phyloP scores from a whole-genome alignment of 2,113 vertebrate genomes.

The Poeciliopsis prolifica region DNA sequence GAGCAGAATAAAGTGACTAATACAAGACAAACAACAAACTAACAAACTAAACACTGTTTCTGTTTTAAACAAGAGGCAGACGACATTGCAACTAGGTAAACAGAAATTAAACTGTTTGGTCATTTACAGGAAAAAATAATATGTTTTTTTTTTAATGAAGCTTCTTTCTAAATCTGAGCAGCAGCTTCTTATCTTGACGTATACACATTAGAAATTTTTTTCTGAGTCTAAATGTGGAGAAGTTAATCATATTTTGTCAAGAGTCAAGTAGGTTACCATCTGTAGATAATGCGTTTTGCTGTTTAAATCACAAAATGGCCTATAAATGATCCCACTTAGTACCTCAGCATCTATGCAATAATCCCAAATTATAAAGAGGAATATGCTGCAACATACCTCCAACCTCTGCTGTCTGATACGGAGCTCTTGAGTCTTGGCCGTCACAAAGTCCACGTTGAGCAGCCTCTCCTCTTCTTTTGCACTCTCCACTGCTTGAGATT shows the following conservation, averaged over 20 bases:
- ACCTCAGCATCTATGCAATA: background rate
- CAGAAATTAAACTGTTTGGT: no score
- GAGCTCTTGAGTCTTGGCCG: conserved; percentile 80
- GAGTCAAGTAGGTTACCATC: no score
- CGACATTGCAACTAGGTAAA: background rate
- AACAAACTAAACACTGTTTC: background rate
- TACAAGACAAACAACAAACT: background rate
- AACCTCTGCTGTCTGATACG: conserved; percentile 61
- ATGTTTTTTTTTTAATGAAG: no score
- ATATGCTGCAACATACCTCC: conserved; percentile 74
- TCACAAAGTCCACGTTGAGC: conserved; percentile 82
- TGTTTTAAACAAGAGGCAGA: background rate
- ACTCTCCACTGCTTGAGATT: conserved; percentile 59
- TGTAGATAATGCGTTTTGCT: no score
- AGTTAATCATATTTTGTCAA: no score
- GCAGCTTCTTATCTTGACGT: background rate
- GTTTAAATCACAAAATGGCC: no score
- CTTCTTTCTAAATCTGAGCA: background rate
- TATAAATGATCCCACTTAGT: background rate
- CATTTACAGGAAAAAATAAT: no score
- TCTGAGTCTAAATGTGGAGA: no score
- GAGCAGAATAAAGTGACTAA: background rate
- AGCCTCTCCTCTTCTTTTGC: conserved; percentile 60
- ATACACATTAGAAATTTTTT: background rate
- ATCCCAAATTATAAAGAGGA: background rate